Evolutionary conservation across 2,797 vertebrate genomes (phyloP).

Genomic region (Moxostoma hubbsi): DNA sequence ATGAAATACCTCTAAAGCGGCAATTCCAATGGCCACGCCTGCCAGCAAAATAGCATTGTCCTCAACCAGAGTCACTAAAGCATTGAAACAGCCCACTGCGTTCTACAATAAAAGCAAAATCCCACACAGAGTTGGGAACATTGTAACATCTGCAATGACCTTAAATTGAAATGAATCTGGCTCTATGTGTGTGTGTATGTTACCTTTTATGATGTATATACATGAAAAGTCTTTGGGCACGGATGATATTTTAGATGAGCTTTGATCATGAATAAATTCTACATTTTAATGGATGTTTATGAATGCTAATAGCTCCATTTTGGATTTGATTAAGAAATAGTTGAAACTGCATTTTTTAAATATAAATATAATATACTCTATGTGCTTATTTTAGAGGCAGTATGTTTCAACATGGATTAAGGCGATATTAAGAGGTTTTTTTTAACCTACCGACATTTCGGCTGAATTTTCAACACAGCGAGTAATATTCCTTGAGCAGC

Average conservation of each 20-base stretch:
- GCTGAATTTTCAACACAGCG: rapidly evolving
- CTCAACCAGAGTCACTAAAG: constrained; percentile 59
- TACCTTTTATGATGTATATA: no score
- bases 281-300: no score
- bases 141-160: background rate
- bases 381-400: background rate
- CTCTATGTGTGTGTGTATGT: no score
- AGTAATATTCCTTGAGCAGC: constrained; percentile 41
- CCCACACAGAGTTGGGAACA: no score
- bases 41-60: constrained; percentile 72
- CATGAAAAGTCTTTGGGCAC: no score
- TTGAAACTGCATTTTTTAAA: no score
- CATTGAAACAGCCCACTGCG: constrained; percentile 66
- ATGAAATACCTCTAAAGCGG: constrained; percentile 76
- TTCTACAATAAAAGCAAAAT: background rate
- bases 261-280: no score
- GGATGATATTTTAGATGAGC: no score
- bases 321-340: background rate
- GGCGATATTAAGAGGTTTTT: constrained; percentile 39
- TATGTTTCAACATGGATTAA: background rate
- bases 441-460: rapidly evolving
- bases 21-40: constrained; percentile 75
- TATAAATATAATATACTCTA: no score
- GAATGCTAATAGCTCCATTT: no score
- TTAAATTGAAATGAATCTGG: no score